Evolutionary conservation across 2,888 invertebrate genomes (phyloP), one percentile per base, ranked within the genome.

Genomic region (Lamproptera curius): DNA sequence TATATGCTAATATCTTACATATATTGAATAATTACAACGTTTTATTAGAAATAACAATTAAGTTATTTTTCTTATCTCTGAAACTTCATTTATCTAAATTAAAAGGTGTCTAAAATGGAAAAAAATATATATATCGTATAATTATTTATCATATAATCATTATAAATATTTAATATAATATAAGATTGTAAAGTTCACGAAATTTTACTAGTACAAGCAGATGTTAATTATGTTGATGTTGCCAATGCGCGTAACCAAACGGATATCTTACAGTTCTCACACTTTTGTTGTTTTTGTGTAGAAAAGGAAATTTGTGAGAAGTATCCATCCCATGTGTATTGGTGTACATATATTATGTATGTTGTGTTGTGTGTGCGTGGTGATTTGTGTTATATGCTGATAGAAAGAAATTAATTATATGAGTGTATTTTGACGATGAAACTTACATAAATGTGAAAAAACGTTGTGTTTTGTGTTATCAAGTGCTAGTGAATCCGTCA

Each of bases 301-400:
- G 64, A 62, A 63, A 62, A 63, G 62, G 62, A 64, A 62, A 61
- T 63, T 63, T 59, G 61, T 63, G 61, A 63, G 62, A 63, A 60
- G 58, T 60, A 64, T 62, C 58, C 62, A 63, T 64, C 62, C 63
- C 63, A 64, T 74, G 76, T 76, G 76, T 76, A 74, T 71, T 73
- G 69, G 68, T 74, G 70, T 74, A 69, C 55, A 59, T 55, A 61
- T 62, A 63, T 55, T 69, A 75, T 76, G 74, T 85, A 76, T 83
- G 81, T 86, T 84, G 80, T 86, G 85, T 86, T 84, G 83, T 87
- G 87, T 86, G 88, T 88, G 86, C 87, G 86, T 87, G 88, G 88
- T 86, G 86, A 88, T 88, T 88, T 88, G 88, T 86, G 83, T 84
- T 87, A 78, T 73, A 86, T 78, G 88, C 84, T 87, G 81, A 83